Evolutionary conservation across 2,113 vertebrate genomes (phyloP).

Genomic region (Bubo blakistoni): DNA sequence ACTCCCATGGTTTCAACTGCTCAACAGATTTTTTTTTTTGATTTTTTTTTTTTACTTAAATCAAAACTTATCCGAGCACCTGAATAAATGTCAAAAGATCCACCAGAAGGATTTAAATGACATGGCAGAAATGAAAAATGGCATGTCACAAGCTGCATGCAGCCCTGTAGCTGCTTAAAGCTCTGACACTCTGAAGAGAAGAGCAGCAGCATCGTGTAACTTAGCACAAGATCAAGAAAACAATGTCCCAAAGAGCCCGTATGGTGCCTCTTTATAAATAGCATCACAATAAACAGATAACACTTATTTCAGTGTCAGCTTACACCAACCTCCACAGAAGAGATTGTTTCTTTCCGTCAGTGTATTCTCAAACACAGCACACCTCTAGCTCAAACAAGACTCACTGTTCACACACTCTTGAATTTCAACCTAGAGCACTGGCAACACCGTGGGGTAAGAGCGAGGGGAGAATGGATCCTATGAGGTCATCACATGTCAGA

Average conservation of each 20-base stretch:
- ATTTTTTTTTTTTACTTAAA: background rate
- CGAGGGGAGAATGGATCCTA: fast-evolving
- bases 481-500: fast-evolving
- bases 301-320: background rate
- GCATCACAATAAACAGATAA: background rate
- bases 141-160: background rate
- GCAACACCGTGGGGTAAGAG: background rate
- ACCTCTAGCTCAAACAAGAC: background rate
- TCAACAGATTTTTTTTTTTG: background rate
- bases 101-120: background rate
- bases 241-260: background rate
- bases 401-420: fast-evolving
- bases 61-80: background rate
- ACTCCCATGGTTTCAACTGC: background rate
- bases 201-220: background rate
- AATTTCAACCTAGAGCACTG: background rate
- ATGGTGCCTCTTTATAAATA: background rate
- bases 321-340: background rate
- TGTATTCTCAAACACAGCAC: background rate
- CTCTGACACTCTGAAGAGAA: background rate
- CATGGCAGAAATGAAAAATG: background rate
- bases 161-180: background rate
- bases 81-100: background rate
- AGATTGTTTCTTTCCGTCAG: background rate
- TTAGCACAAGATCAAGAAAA: background rate